Evolutionary conservation across 2,888 invertebrate species (phyloP).

Genomic region (Drosophila kokeensis): DNA sequence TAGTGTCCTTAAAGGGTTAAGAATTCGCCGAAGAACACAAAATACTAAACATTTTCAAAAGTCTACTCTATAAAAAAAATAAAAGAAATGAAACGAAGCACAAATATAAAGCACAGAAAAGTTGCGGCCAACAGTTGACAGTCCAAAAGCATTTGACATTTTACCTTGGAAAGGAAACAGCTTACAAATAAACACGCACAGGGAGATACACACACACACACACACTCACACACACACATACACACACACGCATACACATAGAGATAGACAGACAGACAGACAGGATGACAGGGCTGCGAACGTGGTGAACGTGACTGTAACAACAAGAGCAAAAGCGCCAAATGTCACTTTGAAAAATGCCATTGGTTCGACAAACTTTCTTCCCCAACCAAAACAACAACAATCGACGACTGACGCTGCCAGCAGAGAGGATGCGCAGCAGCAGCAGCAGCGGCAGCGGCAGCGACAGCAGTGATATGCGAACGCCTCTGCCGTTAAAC

Average conservation of each 20-base stretch:
- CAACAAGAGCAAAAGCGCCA: slow-evolving; percentile 79
- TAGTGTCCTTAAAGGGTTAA: background rate
- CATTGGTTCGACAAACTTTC: slow-evolving; percentile 81
- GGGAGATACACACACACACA: slow-evolving; percentile 23
- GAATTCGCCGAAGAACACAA: background rate
- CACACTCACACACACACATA: slow-evolving; percentile 39
- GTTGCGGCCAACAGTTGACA: slow-evolving; percentile 80
- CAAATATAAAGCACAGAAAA: slow-evolving; percentile 38
- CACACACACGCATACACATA: slow-evolving; percentile 32
- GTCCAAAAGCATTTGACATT: slow-evolving; percentile 83
- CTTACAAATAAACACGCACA: slow-evolving; percentile 38
- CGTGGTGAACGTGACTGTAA: slow-evolving; percentile 58
- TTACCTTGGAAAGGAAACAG: slow-evolving; percentile 79
- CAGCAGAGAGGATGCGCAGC: slow-evolving; percentile 39
- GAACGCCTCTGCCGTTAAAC: slow-evolving; percentile 57
- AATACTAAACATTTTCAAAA: background rate
- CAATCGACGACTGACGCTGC: slow-evolving; percentile 30
- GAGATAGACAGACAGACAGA: slow-evolving; percentile 23
- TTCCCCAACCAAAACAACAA: slow-evolving; percentile 53
- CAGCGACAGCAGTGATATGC: slow-evolving; percentile 36
- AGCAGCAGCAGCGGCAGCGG: slow-evolving; percentile 26
- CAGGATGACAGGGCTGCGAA: slow-evolving; percentile 45
- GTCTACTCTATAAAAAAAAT: slow-evolving; percentile 1
- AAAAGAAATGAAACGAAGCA: slow-evolving; percentile 13
- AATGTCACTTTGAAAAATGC: slow-evolving; percentile 84